phyloP scores from a whole-genome alignment of 1,140 invertebrate genomes.

The Lepidostoma basale region DNA sequence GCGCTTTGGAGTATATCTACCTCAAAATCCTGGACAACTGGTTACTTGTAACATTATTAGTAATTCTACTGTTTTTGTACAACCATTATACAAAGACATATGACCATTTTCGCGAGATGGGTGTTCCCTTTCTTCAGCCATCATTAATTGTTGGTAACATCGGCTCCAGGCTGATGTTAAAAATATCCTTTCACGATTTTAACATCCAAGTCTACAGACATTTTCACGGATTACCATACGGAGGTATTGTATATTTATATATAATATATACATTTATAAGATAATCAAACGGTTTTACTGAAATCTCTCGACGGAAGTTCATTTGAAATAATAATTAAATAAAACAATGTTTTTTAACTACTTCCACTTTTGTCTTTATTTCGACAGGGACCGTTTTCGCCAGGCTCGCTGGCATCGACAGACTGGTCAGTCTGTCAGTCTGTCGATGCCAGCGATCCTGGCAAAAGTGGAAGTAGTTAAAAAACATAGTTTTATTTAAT shows the following conservation, averaged over 20 bases:
- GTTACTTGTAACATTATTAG: constrained; percentile 50
- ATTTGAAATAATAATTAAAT: too few relatives aligned
- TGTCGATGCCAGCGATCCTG: too few relatives aligned
- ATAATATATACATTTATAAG: too few relatives aligned
- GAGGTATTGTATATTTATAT: constrained; percentile 50
- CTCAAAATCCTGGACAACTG: constrained; percentile 51
- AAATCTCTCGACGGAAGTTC: too few relatives aligned
- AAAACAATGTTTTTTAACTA: too few relatives aligned
- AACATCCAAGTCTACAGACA: constrained; percentile 55
- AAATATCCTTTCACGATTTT: constrained; percentile 57
- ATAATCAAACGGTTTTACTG: too few relatives aligned
- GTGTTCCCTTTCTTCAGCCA: constrained; percentile 53
- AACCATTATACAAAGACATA: constrained; percentile 54
- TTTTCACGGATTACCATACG: constrained; percentile 57
- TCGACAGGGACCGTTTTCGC: too few relatives aligned
- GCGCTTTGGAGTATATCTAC: constrained; percentile 25
- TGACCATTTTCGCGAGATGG: constrained; percentile 54
- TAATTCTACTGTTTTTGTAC: constrained; percentile 51
- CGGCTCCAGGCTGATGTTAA: constrained; percentile 50
- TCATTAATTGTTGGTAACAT: constrained; percentile 57
- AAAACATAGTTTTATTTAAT: too few relatives aligned
- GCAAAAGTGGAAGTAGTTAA: too few relatives aligned
- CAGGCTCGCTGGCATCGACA: too few relatives aligned
- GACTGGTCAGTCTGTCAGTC: too few relatives aligned
- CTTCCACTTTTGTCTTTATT: too few relatives aligned